Conservation (phyloP, 2,888 invertebrate species). For the Hyles lineata region DNA sequence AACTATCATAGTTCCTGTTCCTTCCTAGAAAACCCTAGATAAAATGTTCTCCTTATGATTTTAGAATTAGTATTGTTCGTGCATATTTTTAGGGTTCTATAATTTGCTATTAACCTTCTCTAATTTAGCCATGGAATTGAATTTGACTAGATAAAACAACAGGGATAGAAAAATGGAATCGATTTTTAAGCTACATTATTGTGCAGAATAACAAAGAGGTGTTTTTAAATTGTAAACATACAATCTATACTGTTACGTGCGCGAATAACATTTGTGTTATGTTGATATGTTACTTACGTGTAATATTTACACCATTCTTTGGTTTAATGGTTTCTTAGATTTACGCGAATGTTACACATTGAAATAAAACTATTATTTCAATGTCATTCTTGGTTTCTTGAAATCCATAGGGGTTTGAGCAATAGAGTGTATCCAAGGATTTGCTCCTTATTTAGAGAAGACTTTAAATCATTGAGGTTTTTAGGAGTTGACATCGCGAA, state of each 20-base stretch:
- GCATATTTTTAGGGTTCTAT: too few relatives aligned
- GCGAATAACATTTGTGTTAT: background rate
- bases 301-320: constrained; percentile 22
- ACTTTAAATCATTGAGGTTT: too few relatives aligned
- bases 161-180: constrained; percentile 30
- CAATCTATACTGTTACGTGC: constrained; percentile 20
- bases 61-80: too few relatives aligned
- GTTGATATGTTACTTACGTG: constrained; percentile 15
- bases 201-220: constrained; percentile 61
- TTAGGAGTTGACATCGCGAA: too few relatives aligned
- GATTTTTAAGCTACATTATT: constrained; percentile 49
- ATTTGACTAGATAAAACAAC: too few relatives aligned
- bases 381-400: too few relatives aligned
- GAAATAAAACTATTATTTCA: too few relatives aligned
- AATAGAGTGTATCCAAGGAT: background rate
- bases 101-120: background rate
- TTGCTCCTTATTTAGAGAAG: background rate
- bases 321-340: too few relatives aligned
- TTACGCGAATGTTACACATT: too few relatives aligned
- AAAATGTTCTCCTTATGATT: too few relatives aligned
- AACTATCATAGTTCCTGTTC: too few relatives aligned
- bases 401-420: constrained; percentile 1
- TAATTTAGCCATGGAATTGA: background rate
- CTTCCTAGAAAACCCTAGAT: too few relatives aligned
- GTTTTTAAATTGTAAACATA: constrained; percentile 47